Percentiles rank a stretch among this genome's conserved stretches.
phyloP scores from a whole-genome alignment of 2,888 invertebrate genomes.

The Dryococelus australis region DNA sequence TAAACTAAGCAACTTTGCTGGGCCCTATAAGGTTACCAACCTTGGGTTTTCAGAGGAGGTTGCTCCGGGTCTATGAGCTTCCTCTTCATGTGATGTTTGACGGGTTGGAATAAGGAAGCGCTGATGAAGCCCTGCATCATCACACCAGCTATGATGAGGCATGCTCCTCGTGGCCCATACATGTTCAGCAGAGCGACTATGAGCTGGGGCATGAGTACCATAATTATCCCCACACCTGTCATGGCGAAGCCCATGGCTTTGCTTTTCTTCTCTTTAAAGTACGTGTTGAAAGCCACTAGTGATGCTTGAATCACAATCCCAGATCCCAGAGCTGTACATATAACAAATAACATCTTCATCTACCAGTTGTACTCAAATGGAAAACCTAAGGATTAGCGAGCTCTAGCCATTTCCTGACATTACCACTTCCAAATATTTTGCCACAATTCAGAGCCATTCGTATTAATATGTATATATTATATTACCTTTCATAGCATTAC shows the following conservation, averaged over 20 bases:
- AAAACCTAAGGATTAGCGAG: not conserved
- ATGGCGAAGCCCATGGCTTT: constrained; percentile 31
- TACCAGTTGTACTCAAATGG: not conserved
- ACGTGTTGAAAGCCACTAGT: constrained; percentile 19
- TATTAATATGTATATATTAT: no score
- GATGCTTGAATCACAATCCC: not conserved
- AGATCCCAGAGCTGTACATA: not conserved
- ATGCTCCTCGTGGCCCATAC: constrained; percentile 1
- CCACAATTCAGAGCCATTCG: no score
- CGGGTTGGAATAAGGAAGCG: constrained; percentile 21
- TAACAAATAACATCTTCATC: not conserved
- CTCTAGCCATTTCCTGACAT: no score
- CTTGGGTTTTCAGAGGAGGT: not conserved
- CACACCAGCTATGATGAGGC: constrained; percentile 17
- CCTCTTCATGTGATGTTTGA: not conserved
- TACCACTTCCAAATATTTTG: no score
- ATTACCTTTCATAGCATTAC: no score
- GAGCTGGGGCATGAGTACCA: constrained; percentile 10
- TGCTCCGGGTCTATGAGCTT: not conserved
- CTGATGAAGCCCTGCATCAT: constrained; percentile 19
- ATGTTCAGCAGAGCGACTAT: not conserved
- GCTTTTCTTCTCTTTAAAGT: constrained; percentile 23
- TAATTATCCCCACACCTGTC: constrained; percentile 6
- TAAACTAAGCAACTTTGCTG: no score
- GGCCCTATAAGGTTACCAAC: not conserved